A percentile compares a stretch with the other conserved stretches of the same genome.
phyloP scores from a whole-genome alignment of 1,140 invertebrate species.

The Thalassaphorura encarpata region DNA sequence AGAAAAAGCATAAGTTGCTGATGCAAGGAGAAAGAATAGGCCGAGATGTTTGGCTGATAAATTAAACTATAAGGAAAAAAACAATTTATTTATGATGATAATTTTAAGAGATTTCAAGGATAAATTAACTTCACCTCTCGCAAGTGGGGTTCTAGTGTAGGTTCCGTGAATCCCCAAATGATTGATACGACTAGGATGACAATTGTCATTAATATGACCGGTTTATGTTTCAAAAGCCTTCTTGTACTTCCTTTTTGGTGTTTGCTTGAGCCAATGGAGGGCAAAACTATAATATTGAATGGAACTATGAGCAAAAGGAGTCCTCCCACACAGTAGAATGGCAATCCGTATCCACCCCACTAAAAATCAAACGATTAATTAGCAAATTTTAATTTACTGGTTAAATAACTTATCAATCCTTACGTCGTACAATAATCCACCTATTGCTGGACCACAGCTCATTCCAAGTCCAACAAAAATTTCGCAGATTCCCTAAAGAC shows the following conservation, averaged over 20 bases:
- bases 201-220: slow-evolving; percentile 53
- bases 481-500: slow-evolving; percentile 65
- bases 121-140: slow-evolving; percentile 49
- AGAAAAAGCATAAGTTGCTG: slow-evolving; percentile 58
- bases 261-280: slow-evolving; percentile 46
- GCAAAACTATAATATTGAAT: slow-evolving; percentile 50
- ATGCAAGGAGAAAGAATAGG: slow-evolving; percentile 59
- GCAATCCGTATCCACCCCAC: slow-evolving; percentile 63
- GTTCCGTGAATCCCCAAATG: slow-evolving; percentile 63
- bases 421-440: slow-evolving; percentile 58
- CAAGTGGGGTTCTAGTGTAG: slow-evolving; percentile 63
- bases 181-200: slow-evolving; percentile 56
- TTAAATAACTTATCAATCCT: too few relatives aligned
- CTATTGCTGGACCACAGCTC: slow-evolving; percentile 63
- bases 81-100: too few relatives aligned
- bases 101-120: too few relatives aligned
- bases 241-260: slow-evolving; percentile 27
- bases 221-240: slow-evolving; percentile 52
- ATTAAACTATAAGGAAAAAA: slow-evolving; percentile 44
- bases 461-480: slow-evolving; percentile 64
- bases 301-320: slow-evolving; percentile 54
- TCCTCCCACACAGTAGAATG: slow-evolving; percentile 58
- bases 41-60: slow-evolving; percentile 56
- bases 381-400: too few relatives aligned
- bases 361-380: too few relatives aligned